Evolutionary conservation across 1,140 invertebrate genomes (phyloP), one percentile per base, ranked within the genome.

Genomic region (Melitaea cinxia): DNA sequence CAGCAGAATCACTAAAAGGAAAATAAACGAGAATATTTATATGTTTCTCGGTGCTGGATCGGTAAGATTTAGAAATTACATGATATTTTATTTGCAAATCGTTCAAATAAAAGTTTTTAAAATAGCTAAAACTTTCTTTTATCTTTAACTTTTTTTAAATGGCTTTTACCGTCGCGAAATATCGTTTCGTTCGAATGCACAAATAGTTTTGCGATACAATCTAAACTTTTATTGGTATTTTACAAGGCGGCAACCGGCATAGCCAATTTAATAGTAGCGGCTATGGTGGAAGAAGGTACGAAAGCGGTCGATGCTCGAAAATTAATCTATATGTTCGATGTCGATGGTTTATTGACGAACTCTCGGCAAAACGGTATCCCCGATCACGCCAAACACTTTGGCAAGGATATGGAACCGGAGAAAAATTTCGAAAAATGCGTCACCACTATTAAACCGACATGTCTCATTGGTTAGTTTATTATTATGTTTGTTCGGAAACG

Each of bases 21-120:
- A 93, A 64, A 93, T 99, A 37, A 92, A 92, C 7, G 95, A 98
- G 21, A 95, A 98, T 75, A 96, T 93, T 62, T 96, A 97, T 82
- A 92, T 98, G 14, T 99, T 99, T 85, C 93, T 97, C 21, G 98
- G 98, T 17, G 98, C 98, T 69, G 98, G 98, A 57, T 87, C 86
- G 19, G 84, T 87, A 63, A 56, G 54, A 39, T 9, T 10, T 21
- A 45, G 17, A 21, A 4, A 1, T 39, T 15, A 39, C 14, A 39
- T 6, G n/a, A 39, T 39, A 17, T 1, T 1, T 39, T 4, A 39
- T 14, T 39, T 39, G 3, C 3, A 28, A 28, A 28, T n/a, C n/a
- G n/a, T n/a, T n/a, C n/a, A n/a, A n/a, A n/a, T n/a, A n/a, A n/a
- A n/a, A n/a, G n/a, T n/a, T n/a, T n/a, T n/a, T n/a, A n/a, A n/a